Conservation (phyloP, 2,797 vertebrate genomes). For the Takifugu rubripes region DNA sequence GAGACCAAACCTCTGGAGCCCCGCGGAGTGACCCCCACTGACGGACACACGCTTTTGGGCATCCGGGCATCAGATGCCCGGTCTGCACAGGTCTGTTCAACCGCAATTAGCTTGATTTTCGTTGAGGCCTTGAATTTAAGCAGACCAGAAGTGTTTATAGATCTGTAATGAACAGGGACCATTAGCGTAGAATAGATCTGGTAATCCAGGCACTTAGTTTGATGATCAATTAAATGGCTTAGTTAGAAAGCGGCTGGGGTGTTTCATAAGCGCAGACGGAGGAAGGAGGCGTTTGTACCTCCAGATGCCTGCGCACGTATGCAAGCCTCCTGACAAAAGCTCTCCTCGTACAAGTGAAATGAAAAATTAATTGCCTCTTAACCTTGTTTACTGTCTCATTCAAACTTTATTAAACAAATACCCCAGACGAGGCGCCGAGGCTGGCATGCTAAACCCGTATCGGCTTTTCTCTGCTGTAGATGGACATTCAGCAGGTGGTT, state of each 20-base stretch:
- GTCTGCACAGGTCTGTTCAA: conserved; percentile 78
- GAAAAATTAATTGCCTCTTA: conserved; percentile 35
- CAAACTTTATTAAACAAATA: conserved; percentile 26
- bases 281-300: neutral
- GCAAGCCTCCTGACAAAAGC: conserved; percentile 18
- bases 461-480: conserved; percentile 62
- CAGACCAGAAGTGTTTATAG: conserved; percentile 15
- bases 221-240: conserved; percentile 52
- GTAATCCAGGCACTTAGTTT: conserved; percentile 50
- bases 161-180: conserved; percentile 27
- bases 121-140: conserved; percentile 3
- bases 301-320: neutral
- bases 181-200: conserved; percentile 46
- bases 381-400: conserved; percentile 35
- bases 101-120: neutral
- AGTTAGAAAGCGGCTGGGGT: conserved; percentile 32
- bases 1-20: conserved; percentile 83
- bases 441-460: neutral
- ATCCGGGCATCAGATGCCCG: conserved; percentile 77
- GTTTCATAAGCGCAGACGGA: conserved; percentile 16
- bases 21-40: conserved; percentile 41
- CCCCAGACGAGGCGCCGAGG: neutral
- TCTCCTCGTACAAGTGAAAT: conserved; percentile 32
- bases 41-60: conserved; percentile 84
- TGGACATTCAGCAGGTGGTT: conserved; percentile 89